A percentile compares a stretch with the other conserved stretches of the same genome.
Evolutionary conservation across 2,113 vertebrate genomes (phyloP).

Genomic region (Apistogramma diplotaenia): DNA sequence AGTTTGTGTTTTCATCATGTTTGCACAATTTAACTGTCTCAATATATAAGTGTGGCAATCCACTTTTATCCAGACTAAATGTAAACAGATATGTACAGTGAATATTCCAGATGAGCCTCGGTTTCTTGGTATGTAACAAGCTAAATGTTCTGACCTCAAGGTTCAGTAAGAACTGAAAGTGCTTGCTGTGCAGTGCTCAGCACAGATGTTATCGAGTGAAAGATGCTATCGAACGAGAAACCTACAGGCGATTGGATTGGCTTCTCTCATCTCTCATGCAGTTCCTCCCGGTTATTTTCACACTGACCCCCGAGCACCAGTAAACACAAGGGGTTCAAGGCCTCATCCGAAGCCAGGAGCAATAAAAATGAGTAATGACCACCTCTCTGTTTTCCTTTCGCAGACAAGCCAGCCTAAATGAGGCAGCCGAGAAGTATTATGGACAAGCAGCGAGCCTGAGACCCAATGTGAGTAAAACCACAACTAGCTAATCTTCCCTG

Average conservation of each 20-base stretch:
- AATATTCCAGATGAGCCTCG: not conserved
- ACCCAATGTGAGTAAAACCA: conserved; percentile 89
- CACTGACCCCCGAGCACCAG: conserved; percentile 55
- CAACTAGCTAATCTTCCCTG: conserved; percentile 12
- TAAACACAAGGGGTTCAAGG: conserved; percentile 64
- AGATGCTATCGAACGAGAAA: conserved; percentile 23
- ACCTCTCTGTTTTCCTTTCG: conserved; percentile 60
- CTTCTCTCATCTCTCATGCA: conserved; percentile 29
- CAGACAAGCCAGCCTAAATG: conserved; percentile 97
- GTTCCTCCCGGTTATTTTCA: conserved; percentile 49
- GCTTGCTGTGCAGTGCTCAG: conserved; percentile 13
- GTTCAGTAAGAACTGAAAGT: conserved; percentile 46
- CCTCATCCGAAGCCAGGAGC: conserved; percentile 48
- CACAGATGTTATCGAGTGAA: conserved; percentile 32
- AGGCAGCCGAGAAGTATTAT: conserved; percentile 94
- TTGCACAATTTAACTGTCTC: not conserved
- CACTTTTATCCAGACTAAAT: not conserved
- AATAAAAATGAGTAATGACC: conserved; percentile 72
- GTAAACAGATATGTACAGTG: not conserved
- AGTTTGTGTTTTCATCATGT: conserved; percentile 3
- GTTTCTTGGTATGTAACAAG: conserved; percentile 1
- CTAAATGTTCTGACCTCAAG: conserved; percentile 35
- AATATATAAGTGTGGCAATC: not conserved
- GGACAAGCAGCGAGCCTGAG: conserved; percentile 89
- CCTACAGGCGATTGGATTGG: not conserved